These are phyloP conservation scores for Noctua janthe DNA, from an alignment of 2,888 invertebrate genomes.

Conservation along the genomic window DNA sequence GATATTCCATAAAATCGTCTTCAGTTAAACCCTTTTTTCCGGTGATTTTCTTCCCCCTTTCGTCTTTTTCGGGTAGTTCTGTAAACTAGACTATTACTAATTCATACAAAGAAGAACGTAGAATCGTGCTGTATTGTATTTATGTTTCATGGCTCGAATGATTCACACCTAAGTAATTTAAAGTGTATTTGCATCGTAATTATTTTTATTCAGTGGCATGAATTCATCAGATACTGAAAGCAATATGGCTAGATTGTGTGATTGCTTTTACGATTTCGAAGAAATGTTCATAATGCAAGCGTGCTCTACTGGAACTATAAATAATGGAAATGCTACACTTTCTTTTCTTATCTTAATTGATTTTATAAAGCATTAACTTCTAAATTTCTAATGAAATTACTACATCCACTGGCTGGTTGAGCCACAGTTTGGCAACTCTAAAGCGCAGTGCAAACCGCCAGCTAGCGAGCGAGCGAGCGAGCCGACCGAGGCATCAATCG, in stretches of 20 bases:
- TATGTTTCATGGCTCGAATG: not conserved
- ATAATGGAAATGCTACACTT: conserved; percentile 3
- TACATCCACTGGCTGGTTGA: not conserved
- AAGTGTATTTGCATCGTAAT: conserved; percentile 46
- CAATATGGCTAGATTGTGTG: conserved; percentile 51
- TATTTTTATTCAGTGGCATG: conserved; percentile 43
- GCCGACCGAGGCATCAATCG: no score
- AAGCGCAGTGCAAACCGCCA: no score
- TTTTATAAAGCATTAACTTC: not conserved
- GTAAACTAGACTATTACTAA: not conserved
- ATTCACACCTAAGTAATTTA: conserved; percentile 26
- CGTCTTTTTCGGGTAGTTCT: not conserved
- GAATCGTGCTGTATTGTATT: not conserved
- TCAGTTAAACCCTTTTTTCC: not conserved
- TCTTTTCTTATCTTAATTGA: conserved; percentile 32
- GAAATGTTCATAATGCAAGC: conserved; percentile 42
- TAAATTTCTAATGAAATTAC: not conserved
- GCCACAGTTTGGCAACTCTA: not conserved
- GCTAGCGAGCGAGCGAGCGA: no score
- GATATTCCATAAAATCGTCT: not conserved
- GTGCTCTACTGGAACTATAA: conserved; percentile 11
- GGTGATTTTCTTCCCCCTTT: not conserved
- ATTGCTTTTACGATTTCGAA: conserved; percentile 47
- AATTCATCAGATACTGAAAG: conserved; percentile 57
- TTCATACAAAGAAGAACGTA: not conserved